A percentile compares a stretch with the other conserved stretches of the same genome.
phyloP scores from a whole-genome alignment of 2,888 invertebrate species.

The Rhamphomyia laevipes region DNA sequence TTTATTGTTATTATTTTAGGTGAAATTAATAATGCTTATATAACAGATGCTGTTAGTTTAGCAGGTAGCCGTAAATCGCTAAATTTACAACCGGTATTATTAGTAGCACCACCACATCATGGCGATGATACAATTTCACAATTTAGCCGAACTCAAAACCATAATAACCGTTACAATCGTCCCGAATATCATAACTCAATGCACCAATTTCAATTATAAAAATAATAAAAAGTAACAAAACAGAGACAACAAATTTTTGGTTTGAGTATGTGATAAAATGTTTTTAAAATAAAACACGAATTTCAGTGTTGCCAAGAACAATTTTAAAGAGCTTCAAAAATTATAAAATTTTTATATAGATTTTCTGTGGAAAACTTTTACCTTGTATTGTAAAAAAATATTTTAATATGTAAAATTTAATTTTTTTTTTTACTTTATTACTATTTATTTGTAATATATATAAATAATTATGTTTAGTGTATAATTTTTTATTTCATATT shows the following conservation, averaged over 20 bases:
- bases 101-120: constrained; percentile 41
- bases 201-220: constrained; percentile 56
- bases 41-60: constrained; percentile 74
- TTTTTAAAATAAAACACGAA: no score
- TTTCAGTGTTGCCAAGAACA: no score
- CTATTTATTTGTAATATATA: no score
- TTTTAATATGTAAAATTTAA: no score
- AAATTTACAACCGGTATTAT: constrained; percentile 73
- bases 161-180: constrained; percentile 42
- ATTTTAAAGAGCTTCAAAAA: no score
- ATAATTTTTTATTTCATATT: no score
- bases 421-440: no score
- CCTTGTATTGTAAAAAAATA: no score
- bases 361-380: no score
- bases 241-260: background rate
- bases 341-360: no score
- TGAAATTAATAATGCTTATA: constrained; percentile 78
- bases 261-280: constrained; percentile 4
- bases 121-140: constrained; percentile 67
- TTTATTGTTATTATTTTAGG: constrained; percentile 44
- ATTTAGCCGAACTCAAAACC: constrained; percentile 54
- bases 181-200: constrained; percentile 51
- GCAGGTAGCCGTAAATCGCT: constrained; percentile 77
- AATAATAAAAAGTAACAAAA: background rate
- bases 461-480: no score